A percentile compares a stretch with the other conserved stretches of the same genome.
Evolutionary conservation across 2,113 vertebrate genomes (phyloP).

Genomic region (Theristicus caerulescens): DNA sequence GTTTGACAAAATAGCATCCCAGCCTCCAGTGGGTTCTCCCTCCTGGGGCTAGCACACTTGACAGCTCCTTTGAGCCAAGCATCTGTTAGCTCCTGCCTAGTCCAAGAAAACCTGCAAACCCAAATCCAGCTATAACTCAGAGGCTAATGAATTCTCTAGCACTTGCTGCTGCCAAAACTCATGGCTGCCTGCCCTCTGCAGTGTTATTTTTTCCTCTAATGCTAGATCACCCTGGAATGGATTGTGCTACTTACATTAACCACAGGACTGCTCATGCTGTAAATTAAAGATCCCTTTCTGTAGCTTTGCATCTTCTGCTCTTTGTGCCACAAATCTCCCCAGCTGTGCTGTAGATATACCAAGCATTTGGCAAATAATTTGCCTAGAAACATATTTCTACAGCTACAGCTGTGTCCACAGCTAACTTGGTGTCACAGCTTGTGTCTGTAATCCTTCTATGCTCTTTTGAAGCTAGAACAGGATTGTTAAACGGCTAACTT

Average conservation of each 20-base stretch:
- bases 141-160: constrained; percentile 29
- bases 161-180: constrained; percentile 37
- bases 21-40: neutral
- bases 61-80: neutral
- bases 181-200: neutral
- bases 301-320: neutral
- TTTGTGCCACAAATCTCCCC: constrained; percentile 9
- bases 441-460: neutral
- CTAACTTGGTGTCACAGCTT: constrained; percentile 10
- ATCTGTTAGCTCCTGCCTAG: neutral
- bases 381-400: constrained; percentile 1
- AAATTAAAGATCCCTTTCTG: constrained; percentile 54
- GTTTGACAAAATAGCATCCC: neutral
- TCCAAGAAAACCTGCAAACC: constrained; percentile 7
- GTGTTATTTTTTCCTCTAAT: constrained; percentile 29
- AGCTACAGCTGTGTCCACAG: neutral
- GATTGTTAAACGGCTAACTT: neutral
- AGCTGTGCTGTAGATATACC: neutral
- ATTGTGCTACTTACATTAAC: constrained; percentile 32
- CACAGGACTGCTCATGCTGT: constrained; percentile 39
- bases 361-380: constrained; percentile 16
- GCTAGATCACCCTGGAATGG: constrained; percentile 23
- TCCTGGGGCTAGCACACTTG: neutral
- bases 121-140: constrained; percentile 21
- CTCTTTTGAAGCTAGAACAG: neutral